Percentiles rank a stretch among this genome's conserved stretches.
Conservation (phyloP, 2,888 invertebrate genomes). For the Oxyteleia sp. region DNA sequence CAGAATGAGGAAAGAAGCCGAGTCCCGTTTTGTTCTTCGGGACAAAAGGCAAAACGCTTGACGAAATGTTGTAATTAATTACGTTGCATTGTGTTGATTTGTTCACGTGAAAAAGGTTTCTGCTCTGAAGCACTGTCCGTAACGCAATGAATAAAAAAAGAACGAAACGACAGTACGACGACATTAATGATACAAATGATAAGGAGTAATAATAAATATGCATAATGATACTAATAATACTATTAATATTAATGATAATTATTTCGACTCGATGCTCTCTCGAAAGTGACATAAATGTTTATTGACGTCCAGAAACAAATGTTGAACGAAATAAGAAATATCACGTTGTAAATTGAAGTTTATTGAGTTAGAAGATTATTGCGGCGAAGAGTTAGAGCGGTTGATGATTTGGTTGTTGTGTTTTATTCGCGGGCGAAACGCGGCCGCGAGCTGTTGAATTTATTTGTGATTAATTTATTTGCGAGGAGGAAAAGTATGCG, state of each 20-base stretch:
- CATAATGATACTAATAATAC: slow-evolving; percentile 51
- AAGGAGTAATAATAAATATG: slow-evolving; percentile 48
- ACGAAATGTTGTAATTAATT: slow-evolving; percentile 49
- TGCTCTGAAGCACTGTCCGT: slow-evolving; percentile 60
- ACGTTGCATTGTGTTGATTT: slow-evolving; percentile 32
- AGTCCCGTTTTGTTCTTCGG: slow-evolving; percentile 10
- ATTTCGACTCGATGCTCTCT: slow-evolving; percentile 68
- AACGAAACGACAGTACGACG: slow-evolving; percentile 72
- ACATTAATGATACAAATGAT: slow-evolving; percentile 60
- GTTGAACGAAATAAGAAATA: slow-evolving; percentile 42
- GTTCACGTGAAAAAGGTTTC: slow-evolving; percentile 57
- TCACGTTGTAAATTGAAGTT: slow-evolving; percentile 31
- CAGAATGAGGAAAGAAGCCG: background rate
- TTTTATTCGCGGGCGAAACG: background rate
- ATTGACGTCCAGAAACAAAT: slow-evolving; percentile 51
- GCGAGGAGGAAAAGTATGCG: background rate
- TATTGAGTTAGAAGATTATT: slow-evolving; percentile 6
- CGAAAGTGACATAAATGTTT: slow-evolving; percentile 62
- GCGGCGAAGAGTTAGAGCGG: background rate
- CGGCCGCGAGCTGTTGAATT: slow-evolving; percentile 22
- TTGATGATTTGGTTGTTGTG: slow-evolving; percentile 23
- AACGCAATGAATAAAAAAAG: slow-evolving; percentile 68
- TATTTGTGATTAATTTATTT: slow-evolving; percentile 25
- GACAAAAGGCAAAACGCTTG: slow-evolving; percentile 20
- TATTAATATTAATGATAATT: slow-evolving; percentile 60